Evolutionary conservation across 2,113 vertebrate genomes (phyloP).

Genomic region (Vulpes ferrilata): DNA sequence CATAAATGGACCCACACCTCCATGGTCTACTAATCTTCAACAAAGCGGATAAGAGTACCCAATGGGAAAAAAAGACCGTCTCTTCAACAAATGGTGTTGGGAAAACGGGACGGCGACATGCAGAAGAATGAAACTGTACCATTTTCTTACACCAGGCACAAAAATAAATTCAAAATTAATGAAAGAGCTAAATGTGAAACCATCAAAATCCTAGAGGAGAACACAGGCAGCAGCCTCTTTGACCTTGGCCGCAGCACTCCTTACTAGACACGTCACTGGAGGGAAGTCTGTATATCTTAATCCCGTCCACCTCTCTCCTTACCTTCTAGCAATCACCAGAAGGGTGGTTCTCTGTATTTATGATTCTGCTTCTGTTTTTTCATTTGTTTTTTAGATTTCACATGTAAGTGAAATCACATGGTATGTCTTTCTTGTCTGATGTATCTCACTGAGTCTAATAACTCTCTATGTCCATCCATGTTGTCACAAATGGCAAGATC

Average conservation of each 20-base stretch:
- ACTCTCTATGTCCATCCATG: background rate
- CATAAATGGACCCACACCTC: background rate
- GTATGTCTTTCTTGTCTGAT: background rate
- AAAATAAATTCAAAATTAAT: background rate
- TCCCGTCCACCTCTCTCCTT: background rate
- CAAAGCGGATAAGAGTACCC: background rate
- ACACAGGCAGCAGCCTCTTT: background rate
- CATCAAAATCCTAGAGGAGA: background rate
- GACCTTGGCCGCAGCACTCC: background rate
- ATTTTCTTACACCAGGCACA: background rate
- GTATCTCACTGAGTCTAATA: background rate
- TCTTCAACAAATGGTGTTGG: background rate
- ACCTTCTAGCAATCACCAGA: background rate
- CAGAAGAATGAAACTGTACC: background rate
- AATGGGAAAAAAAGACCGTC: background rate
- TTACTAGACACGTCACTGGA: background rate
- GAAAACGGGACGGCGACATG: background rate
- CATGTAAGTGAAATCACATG: background rate
- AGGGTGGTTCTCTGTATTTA: background rate
- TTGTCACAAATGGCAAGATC: background rate
- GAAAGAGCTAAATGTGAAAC: background rate
- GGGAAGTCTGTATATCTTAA: background rate
- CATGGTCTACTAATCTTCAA: background rate
- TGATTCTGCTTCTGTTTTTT: background rate
- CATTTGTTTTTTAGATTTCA: background rate